These are phyloP conservation scores for Manacus vitellinus DNA, from an alignment of 2,113 vertebrate genomes.

Conservation along the genomic window DNA sequence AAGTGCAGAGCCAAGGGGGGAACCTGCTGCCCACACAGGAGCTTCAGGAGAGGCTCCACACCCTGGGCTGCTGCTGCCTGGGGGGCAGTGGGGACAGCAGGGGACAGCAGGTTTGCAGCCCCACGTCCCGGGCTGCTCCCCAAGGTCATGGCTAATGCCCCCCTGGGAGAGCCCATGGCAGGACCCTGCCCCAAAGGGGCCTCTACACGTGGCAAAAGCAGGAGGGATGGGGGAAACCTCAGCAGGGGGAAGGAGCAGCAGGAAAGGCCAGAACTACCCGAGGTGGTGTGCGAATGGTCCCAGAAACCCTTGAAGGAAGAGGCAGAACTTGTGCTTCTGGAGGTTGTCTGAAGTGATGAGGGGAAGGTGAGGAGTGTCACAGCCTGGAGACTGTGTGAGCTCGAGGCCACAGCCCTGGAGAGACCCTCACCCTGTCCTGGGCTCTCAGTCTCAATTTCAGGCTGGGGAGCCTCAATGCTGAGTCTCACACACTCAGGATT, in stretches of 20 bases:
- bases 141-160: not conserved
- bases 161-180: not conserved
- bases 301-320: not conserved
- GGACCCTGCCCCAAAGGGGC: not conserved
- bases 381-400: not conserved
- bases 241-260: not conserved
- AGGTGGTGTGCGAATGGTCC: not conserved
- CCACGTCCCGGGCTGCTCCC: rapidly evolving
- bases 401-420: not conserved
- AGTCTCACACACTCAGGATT: not conserved
- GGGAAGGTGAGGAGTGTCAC: not conserved
- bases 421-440: rapidly evolving
- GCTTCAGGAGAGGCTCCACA: not conserved
- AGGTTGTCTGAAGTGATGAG: not conserved
- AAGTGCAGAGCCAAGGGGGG: not conserved
- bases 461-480: not conserved
- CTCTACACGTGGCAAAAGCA: not conserved
- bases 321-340: not conserved
- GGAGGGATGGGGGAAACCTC: not conserved
- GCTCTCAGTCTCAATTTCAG: not conserved
- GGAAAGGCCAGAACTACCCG: not conserved
- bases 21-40: not conserved
- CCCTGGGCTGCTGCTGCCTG: not conserved
- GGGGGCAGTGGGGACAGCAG: not conserved
- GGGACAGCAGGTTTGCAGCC: not conserved